Conservation (phyloP, 1,140 invertebrate genomes). For the Ceratosolen fusciceps region DNA sequence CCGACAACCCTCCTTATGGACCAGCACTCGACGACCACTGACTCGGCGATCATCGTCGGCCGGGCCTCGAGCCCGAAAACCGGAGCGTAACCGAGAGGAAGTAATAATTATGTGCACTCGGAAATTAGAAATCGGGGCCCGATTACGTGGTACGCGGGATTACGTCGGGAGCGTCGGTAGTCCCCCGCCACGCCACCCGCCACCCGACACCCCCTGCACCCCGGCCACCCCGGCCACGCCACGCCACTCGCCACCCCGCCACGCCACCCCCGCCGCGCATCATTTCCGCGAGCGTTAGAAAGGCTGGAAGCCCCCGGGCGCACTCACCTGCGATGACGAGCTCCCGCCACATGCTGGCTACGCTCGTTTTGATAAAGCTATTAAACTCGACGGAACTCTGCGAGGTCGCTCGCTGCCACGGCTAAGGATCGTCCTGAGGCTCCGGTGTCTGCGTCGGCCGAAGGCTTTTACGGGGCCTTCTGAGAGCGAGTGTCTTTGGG, state of each 20-base stretch:
- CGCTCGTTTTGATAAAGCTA: too few relatives aligned
- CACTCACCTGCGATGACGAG: slow-evolving; percentile 41
- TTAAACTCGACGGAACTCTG: too few relatives aligned
- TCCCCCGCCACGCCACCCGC: background rate
- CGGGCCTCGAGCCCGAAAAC: background rate
- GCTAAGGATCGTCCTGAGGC: background rate
- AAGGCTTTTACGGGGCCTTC: slow-evolving; percentile 14
- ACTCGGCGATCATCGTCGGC: background rate
- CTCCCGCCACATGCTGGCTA: slow-evolving; percentile 36
- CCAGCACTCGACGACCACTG: too few relatives aligned
- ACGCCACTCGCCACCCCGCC: background rate
- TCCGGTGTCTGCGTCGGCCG: background rate
- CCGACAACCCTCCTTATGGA: too few relatives aligned
- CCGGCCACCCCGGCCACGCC: background rate
- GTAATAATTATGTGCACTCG: slow-evolving; percentile 12
- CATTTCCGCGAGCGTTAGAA: slow-evolving; percentile 15
- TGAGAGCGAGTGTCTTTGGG: slow-evolving; percentile 46
- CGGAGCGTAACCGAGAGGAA: background rate
- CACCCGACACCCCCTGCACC: background rate
- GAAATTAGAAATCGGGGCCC: slow-evolving; percentile 44
- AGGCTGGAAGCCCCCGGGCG: background rate
- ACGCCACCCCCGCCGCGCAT: slow-evolving; percentile 8
- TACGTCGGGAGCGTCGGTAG: too few relatives aligned
- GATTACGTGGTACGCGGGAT: slow-evolving; percentile 25
- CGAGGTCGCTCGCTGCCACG: background rate